Conservation (phyloP, 2,888 invertebrate genomes). For the Mythimna ferrago region DNA sequence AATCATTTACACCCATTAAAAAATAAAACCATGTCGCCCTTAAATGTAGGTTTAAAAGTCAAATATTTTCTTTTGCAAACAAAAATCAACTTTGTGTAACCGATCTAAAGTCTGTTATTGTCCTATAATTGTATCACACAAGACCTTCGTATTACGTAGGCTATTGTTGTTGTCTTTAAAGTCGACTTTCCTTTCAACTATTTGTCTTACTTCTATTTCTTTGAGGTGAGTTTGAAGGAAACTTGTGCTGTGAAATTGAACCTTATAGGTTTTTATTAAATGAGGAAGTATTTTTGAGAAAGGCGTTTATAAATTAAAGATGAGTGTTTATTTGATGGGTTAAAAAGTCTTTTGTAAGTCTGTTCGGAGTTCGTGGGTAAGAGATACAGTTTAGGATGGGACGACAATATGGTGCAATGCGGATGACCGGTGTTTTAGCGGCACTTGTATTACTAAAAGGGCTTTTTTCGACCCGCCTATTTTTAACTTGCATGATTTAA, state of each 20-base stretch:
- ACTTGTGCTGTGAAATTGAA: constrained; percentile 66
- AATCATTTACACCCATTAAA: background rate
- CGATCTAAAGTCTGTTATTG: constrained; percentile 37
- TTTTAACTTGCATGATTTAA: no score
- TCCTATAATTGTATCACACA: constrained; percentile 8
- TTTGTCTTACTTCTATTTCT: constrained; percentile 51
- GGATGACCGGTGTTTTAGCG: background rate
- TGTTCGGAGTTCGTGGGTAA: constrained; percentile 43
- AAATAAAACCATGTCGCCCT: background rate
- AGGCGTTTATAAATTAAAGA: constrained; percentile 68
- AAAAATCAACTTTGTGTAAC: constrained; percentile 24
- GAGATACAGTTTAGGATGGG: constrained; percentile 2
- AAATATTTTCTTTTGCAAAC: background rate
- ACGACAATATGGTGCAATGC: constrained; percentile 21
- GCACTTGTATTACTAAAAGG: no score
- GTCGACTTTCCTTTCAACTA: constrained; percentile 69
- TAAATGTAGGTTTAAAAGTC: constrained; percentile 1
- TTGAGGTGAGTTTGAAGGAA: constrained; percentile 54
- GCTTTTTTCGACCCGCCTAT: no score
- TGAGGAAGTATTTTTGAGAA: constrained; percentile 67
- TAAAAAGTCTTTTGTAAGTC: constrained; percentile 56
- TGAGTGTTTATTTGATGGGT: constrained; percentile 67
- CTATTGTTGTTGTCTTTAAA: constrained; percentile 69
- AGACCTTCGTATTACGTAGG: constrained; percentile 45
- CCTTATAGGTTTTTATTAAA: constrained; percentile 63